Conservation (phyloP, 2,113 vertebrate genomes). For the Rhipidura dahli region DNA sequence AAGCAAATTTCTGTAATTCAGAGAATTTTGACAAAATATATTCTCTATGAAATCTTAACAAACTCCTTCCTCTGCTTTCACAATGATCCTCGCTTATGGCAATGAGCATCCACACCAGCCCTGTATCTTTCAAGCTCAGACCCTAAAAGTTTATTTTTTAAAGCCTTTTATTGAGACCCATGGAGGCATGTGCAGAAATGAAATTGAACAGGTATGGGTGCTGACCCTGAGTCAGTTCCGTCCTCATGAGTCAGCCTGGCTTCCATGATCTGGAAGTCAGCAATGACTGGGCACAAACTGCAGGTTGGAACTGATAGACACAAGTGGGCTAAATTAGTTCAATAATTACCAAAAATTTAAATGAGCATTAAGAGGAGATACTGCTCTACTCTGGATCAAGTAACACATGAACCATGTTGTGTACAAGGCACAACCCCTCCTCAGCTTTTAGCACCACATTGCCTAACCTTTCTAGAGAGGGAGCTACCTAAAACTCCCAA, state of each 20-base stretch:
- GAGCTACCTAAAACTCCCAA: background rate
- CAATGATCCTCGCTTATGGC: background rate
- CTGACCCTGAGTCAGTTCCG: background rate
- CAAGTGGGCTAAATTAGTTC: background rate
- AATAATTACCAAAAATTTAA: background rate
- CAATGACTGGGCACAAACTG: background rate
- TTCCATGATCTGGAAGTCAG: background rate
- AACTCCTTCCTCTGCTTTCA: background rate
- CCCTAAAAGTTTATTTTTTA: background rate
- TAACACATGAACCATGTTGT: background rate
- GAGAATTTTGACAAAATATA: background rate
- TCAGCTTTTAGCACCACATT: background rate
- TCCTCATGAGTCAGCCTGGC: background rate
- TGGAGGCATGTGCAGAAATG: background rate
- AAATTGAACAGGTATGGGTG: background rate
- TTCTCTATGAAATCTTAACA: background rate
- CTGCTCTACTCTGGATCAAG: no score
- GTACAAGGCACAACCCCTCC: background rate
- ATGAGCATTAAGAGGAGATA: background rate
- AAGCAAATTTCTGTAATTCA: slow-evolving; percentile 11
- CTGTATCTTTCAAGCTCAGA: background rate
- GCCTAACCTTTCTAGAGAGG: background rate
- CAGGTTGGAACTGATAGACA: background rate
- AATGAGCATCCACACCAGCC: background rate
- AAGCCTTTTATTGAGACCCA: background rate